These are phyloP conservation scores for Metaphire vulgaris DNA, from an alignment of 1,140 invertebrate genomes.

Conservation along the genomic window DNA sequence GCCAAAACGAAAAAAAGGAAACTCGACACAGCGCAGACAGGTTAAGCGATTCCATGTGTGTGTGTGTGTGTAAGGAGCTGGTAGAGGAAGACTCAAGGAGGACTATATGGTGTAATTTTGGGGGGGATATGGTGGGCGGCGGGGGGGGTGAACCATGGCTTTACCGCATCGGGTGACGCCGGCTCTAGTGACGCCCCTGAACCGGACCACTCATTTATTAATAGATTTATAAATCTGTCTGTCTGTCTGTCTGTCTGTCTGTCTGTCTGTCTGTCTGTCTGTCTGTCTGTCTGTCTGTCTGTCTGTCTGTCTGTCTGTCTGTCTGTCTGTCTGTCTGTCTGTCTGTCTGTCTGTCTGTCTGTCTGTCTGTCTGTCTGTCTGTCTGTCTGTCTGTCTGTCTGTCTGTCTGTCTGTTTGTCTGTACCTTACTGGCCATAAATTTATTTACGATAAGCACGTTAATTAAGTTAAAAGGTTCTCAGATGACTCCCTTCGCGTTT, in stretches of 20 bases:
- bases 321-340: constrained; percentile 35
- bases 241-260: constrained; percentile 13
- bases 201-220: too few relatives aligned
- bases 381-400: constrained; percentile 34
- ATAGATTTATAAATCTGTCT: constrained; percentile 10
- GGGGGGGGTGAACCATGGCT: too few relatives aligned
- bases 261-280: constrained; percentile 7
- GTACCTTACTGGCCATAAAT: constrained; percentile 19
- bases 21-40: too few relatives aligned
- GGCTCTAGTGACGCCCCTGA: too few relatives aligned
- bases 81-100: too few relatives aligned
- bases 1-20: too few relatives aligned
- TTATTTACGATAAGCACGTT: too few relatives aligned
- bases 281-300: constrained; percentile 13
- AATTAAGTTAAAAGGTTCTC: not conserved
- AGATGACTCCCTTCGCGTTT: not conserved
- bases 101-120: too few relatives aligned
- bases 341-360: constrained; percentile 34
- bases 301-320: constrained; percentile 27
- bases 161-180: too few relatives aligned
- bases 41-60: too few relatives aligned
- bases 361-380: constrained; percentile 33
- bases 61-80: too few relatives aligned
- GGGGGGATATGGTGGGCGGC: too few relatives aligned
- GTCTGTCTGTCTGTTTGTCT: constrained; percentile 25